Evolutionary conservation across 2,113 vertebrate genomes (phyloP).

Genomic region (Seriola rivoliana): DNA sequence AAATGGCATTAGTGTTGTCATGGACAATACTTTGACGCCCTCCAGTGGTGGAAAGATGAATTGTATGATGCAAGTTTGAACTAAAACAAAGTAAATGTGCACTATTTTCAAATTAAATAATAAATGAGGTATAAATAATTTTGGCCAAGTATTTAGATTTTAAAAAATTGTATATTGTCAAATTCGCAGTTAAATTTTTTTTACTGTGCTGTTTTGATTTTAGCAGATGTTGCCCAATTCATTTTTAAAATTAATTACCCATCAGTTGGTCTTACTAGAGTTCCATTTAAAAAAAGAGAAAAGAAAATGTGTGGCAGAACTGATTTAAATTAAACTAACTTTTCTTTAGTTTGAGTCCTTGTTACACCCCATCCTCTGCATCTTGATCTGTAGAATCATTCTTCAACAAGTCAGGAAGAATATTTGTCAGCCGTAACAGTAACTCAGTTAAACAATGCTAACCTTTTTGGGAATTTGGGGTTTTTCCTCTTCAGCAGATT

Average conservation of each 20-base stretch:
- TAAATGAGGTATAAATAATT: neutral
- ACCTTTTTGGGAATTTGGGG: constrained; percentile 75
- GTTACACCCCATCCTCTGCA: neutral
- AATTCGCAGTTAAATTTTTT: neutral
- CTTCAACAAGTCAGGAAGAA: neutral
- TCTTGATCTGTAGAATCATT: neutral
- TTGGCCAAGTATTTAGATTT: neutral
- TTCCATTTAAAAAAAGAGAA: too few relatives aligned
- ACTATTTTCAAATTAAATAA: neutral
- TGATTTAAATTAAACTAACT: neutral
- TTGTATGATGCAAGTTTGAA: neutral
- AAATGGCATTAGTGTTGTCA: neutral
- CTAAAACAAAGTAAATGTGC: neutral
- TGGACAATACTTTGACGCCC: neutral
- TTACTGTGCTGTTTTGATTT: neutral
- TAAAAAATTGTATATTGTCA: neutral
- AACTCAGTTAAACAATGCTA: neutral
- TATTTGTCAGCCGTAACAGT: neutral
- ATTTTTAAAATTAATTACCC: neutral
- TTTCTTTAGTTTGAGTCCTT: neutral
- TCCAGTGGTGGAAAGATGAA: constrained; percentile 13
- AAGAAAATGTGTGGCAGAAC: too few relatives aligned
- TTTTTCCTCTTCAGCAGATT: constrained; percentile 61
- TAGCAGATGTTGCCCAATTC: too few relatives aligned
- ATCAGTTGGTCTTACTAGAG: neutral